Base-by-base conservation (phyloP, 2,113 vertebrate species). In the Coptodon bakossiorum region DNA sequence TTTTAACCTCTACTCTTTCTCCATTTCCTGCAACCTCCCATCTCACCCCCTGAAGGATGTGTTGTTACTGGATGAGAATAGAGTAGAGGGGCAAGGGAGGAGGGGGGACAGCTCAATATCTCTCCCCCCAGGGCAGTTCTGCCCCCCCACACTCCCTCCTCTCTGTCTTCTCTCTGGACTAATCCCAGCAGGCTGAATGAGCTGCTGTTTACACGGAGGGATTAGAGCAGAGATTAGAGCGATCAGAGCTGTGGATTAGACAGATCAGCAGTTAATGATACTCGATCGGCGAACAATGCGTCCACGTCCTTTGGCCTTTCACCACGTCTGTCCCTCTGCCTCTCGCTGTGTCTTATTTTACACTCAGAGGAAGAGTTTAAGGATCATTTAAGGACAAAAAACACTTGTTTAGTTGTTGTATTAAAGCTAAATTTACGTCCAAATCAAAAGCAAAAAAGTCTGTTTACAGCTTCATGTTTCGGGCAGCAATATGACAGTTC, bases 211-310 rank as follows among this genome's bases (percentile, higher is more conserved):
- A 97, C 97, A 96, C 92, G 97, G 96, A 95, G 91, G 94, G 97
- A 97, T 98, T 98, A 96, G 97, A 94, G 78, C 95, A 93, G 95
- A 97, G 97, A 98, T 98, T 97, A 99, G 96, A 93, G 94, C 91
- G 94, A 95, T 97, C 95, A 95, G 90, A 94, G 97, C 95, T 95
- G 96, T 94, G 91, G 97, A 96, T 98, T 97, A 97, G 95, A 85
- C 43, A 38, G 83, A 93, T 92, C 86, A 93, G 84, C 86, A 93
- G 78, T 93, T 93, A 87, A 94, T 93, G 88, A 94, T 82, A 85
- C 92, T 88, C n/a, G 29, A 90, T 88, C 13, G 54, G 19, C 3
- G 50, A 82, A 94, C 92, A 93, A 92, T 82, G 82, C 19, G 38
- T 82, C 92, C 83, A 22, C 31, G 14, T 53, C 81, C n/a, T 9